phyloP scores from a whole-genome alignment of 2,888 invertebrate genomes.

The Hypsopygia costalis region DNA sequence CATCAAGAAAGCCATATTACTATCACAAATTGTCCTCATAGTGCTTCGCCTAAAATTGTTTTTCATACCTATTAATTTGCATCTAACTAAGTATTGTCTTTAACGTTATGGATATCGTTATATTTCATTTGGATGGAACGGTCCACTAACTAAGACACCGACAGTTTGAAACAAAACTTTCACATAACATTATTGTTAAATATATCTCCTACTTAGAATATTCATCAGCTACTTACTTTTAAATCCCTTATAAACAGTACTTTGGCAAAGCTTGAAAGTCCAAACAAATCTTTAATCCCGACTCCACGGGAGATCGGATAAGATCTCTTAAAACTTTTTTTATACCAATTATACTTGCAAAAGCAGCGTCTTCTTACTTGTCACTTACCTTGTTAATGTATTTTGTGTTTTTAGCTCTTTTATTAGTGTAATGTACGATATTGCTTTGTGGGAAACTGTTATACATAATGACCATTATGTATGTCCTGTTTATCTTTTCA shows the following conservation, averaged over 20 bases:
- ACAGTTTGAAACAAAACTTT: too few relatives aligned
- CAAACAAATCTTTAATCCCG: constrained; percentile 4
- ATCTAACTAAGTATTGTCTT: too few relatives aligned
- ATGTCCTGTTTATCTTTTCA: neutral
- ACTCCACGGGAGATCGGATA: constrained; percentile 1
- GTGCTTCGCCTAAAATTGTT: too few relatives aligned
- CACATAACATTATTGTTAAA: too few relatives aligned
- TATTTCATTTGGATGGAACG: too few relatives aligned
- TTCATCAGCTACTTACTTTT: too few relatives aligned
- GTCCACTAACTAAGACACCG: too few relatives aligned
- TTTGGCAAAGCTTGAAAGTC: constrained; percentile 1
- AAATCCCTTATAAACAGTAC: neutral
- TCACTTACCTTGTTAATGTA: neutral
- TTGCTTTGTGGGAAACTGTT: neutral
- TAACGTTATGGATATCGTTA: too few relatives aligned
- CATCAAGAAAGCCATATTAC: too few relatives aligned
- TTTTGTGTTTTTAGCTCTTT: neutral
- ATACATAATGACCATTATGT: neutral
- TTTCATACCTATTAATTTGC: too few relatives aligned
- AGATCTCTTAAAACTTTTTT: constrained; percentile 3
- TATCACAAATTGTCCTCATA: too few relatives aligned
- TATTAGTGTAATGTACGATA: neutral
- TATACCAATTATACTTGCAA: constrained; percentile 7
- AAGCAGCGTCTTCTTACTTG: neutral
- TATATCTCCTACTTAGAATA: too few relatives aligned